Percentiles rank a stretch among this genome's conserved stretches.
These are phyloP conservation scores for Tenrec ecaudatus DNA, from an alignment of 2,113 vertebrate species.

Conservation along the genomic window DNA sequence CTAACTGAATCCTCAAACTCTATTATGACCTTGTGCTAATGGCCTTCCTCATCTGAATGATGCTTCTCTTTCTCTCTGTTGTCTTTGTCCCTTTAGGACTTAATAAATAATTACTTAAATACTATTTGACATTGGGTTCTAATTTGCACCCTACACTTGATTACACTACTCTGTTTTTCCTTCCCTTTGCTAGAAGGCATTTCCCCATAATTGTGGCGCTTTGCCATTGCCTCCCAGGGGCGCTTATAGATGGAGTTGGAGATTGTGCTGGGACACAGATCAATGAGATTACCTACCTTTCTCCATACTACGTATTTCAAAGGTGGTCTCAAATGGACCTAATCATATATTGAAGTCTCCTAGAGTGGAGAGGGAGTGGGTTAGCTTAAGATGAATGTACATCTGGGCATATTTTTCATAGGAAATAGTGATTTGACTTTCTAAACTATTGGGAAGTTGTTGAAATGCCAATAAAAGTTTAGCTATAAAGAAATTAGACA, in stretches of 20 bases:
- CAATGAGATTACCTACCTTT: background rate
- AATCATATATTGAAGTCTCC: background rate
- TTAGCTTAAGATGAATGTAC: background rate
- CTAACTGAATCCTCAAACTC: too few species aligned
- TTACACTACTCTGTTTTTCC: background rate
- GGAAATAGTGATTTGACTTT: background rate
- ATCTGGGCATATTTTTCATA: background rate
- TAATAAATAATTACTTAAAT: too few species aligned
- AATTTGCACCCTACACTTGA: background rate
- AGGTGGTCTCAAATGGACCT: background rate
- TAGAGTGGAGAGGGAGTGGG: background rate
- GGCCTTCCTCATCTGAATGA: too few species aligned
- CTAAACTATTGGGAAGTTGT: background rate
- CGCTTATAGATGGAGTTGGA: conserved; percentile 14
- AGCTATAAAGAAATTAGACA: background rate
- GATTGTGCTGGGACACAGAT: background rate
- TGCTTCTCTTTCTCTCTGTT: too few species aligned
- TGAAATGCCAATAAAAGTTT: background rate
- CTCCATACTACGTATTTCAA: background rate
- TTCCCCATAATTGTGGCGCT: background rate
- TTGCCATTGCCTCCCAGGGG: background rate
- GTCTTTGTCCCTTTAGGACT: too few species aligned
- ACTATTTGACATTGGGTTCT: too few species aligned
- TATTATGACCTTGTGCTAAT: too few species aligned
- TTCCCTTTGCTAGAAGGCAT: background rate